These are phyloP conservation scores for Smittia sp. DNA, from an alignment of 2,888 invertebrate genomes.

Conservation along the genomic window DNA sequence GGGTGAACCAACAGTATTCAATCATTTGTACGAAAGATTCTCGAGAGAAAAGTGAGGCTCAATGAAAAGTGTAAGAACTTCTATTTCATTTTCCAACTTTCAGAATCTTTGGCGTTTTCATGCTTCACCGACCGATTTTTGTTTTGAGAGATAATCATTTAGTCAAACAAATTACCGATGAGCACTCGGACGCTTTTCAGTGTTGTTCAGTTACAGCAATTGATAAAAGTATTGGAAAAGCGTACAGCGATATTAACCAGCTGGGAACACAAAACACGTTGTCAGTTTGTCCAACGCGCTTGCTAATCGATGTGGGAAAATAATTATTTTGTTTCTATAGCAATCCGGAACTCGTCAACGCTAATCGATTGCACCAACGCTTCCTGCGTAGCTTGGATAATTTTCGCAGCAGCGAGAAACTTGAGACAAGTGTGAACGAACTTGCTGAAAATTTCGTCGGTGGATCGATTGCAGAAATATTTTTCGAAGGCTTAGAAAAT, in stretches of 20 bases:
- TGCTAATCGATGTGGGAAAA: too few relatives aligned
- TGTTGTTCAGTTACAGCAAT: background rate
- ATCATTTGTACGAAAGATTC: background rate
- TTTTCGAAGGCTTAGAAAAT: background rate
- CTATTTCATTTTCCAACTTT: background rate
- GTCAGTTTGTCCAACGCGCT: too few relatives aligned
- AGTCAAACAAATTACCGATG: background rate
- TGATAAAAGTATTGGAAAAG: background rate
- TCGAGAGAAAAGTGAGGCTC: background rate
- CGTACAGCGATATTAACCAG: background rate
- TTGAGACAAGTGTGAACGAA: background rate
- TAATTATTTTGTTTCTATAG: too few relatives aligned
- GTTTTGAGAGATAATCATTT: slow-evolving; percentile 15
- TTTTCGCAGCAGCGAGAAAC: background rate
- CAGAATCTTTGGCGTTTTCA: slow-evolving; percentile 24
- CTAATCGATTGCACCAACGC: too few relatives aligned
- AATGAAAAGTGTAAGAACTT: too few relatives aligned
- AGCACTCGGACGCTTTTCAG: background rate
- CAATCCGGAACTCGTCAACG: too few relatives aligned
- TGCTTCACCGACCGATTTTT: background rate
- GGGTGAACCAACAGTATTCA: background rate
- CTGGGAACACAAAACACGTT: too few relatives aligned
- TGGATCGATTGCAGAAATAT: background rate
- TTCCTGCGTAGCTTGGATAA: background rate
- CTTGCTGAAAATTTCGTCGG: background rate